These are phyloP conservation scores for Dusona sp. DNA, from an alignment of 2,888 invertebrate species.

Conservation along the genomic window DNA sequence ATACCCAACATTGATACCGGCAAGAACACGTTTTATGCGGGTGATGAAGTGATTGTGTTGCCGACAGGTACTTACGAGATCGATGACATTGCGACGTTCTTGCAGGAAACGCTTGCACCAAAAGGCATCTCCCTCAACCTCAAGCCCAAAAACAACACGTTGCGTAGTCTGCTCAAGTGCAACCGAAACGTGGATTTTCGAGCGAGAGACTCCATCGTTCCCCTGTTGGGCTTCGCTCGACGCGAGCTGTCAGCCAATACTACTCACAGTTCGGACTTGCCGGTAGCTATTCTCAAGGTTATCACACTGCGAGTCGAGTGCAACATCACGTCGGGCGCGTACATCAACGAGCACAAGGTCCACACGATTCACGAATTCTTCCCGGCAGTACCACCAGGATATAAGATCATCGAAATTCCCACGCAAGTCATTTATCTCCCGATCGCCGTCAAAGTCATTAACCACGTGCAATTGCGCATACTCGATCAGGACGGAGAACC, in stretches of 20 bases:
- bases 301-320: constrained; percentile 49
- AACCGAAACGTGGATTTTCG: constrained; percentile 42
- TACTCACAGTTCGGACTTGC: constrained; percentile 63
- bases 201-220: constrained; percentile 47
- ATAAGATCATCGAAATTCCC: too few species aligned
- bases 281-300: constrained; percentile 68
- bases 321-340: constrained; percentile 68
- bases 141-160: constrained; percentile 28
- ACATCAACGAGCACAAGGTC: constrained; percentile 63
- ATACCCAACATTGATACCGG: constrained; percentile 77
- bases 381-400: too few species aligned
- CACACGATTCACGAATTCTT: too few species aligned
- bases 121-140: neutral
- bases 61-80: constrained; percentile 77
- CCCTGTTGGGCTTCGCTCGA: constrained; percentile 31
- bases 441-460: constrained; percentile 61
- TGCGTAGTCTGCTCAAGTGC: constrained; percentile 53
- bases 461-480: constrained; percentile 67
- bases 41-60: constrained; percentile 64
- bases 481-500: too few species aligned
- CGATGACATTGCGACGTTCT: constrained; percentile 72
- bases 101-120: constrained; percentile 44
- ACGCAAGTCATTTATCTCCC: constrained; percentile 70
- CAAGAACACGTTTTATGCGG: constrained; percentile 71
- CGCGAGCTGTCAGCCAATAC: constrained; percentile 28